Evolutionary conservation across 2,113 vertebrate species (phyloP), one percentile per base, ranked within the genome.

Genomic region (Gallinago jamesoni): DNA sequence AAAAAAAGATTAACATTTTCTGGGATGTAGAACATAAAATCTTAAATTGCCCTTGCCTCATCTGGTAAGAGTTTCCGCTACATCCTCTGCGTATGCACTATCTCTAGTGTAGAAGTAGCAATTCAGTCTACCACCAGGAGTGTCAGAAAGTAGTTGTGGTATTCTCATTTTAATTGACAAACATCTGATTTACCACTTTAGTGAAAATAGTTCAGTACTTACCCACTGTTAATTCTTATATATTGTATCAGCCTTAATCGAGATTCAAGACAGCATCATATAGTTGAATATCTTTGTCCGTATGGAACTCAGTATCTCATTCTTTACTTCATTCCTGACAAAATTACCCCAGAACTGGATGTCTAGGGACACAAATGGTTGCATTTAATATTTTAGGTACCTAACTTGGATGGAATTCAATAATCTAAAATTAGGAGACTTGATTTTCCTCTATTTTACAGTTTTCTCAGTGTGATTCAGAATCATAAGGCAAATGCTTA

Each of bases 401-500:
- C 50, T 56, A 76, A 37, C 48, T 69, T 93, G 50, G 59, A 35
- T 84, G 50, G 27, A 83, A 86, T 89, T 92, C 67, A 93, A 37
- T 37, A 80, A 69, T 66, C 48, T 70, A 23, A 93, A 86, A 35
- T 67, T 37, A 74, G 64, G 56, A 74, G 41, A 35, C 50, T 74
- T 88, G 59, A 72, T 56, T 94, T 94, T 93, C 41, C 47, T 81
- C 43, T 59, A 2, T 45, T 78, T 30, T 6, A 33, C 33, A 12
- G 17, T 63, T 89, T 67, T 89, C 83, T 92, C 12, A 2, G 41
- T 63, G 9, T 87, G 86, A 87, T 87, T 94, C 83, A 94, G 72
- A 89, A 90, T 95, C 95, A 70, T 67, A 81, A 96, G 80, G 30
- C 41, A 92, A 73, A 27, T 39, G 52, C 52, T 91, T 90, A 89